These are phyloP conservation scores for Apotomis betuletana DNA, from an alignment of 2,888 invertebrate genomes.

Conservation along the genomic window DNA sequence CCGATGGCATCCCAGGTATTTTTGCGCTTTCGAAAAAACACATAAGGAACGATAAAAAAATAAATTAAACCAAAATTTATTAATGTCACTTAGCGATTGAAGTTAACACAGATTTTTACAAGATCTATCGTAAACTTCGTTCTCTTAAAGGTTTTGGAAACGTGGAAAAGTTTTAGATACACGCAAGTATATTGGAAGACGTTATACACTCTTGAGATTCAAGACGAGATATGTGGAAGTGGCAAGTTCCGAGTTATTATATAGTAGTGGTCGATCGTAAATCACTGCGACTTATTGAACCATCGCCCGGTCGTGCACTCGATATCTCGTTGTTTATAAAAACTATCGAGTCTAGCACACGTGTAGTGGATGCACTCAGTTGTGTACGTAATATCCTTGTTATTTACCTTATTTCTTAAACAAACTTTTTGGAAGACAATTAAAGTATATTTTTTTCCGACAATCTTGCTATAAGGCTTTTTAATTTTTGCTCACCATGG, in stretches of 20 bases:
- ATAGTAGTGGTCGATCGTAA: neutral
- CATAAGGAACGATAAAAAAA: neutral
- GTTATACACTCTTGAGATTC: constrained; percentile 4
- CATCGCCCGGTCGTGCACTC: constrained; percentile 32
- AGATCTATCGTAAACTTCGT: too few relatives aligned
- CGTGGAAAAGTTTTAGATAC: neutral
- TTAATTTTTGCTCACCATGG: too few relatives aligned
- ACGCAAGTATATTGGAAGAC: neutral
- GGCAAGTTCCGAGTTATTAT: constrained; percentile 20
- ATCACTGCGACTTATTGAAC: constrained; percentile 22
- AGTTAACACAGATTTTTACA: neutral
- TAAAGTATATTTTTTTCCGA: too few relatives aligned
- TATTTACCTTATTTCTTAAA: too few relatives aligned
- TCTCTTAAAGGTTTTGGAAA: neutral
- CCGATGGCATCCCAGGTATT: neutral
- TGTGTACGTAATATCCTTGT: too few relatives aligned
- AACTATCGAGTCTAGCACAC: constrained; percentile 21
- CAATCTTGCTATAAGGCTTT: too few relatives aligned
- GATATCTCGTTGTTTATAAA: constrained; percentile 22
- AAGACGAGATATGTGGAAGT: constrained; percentile 23
- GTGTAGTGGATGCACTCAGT: neutral
- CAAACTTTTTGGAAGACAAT: too few relatives aligned
- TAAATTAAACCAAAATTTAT: too few relatives aligned
- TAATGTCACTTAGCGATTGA: too few relatives aligned
- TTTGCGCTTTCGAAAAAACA: neutral